These are phyloP conservation scores for Ophraella communa DNA, from an alignment of 2,888 invertebrate species.

Conservation along the genomic window DNA sequence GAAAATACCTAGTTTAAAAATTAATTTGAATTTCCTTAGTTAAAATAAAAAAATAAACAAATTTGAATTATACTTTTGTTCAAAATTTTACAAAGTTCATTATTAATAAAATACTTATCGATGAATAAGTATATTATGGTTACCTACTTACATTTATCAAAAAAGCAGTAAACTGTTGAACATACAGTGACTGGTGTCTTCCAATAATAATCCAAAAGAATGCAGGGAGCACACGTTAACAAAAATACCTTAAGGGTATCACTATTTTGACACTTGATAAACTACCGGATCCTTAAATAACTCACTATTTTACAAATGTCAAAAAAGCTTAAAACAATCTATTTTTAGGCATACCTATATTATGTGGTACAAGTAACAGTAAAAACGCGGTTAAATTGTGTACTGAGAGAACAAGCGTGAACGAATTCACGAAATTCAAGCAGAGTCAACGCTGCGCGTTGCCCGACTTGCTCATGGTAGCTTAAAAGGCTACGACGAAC, in stretches of 20 bases:
- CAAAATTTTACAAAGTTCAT: too few species aligned
- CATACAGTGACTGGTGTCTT: not conserved
- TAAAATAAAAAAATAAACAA: too few species aligned
- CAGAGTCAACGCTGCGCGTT: slow-evolving; percentile 5
- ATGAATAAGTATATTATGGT: not conserved
- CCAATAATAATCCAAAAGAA: slow-evolving; percentile 3
- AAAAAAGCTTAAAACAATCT: slow-evolving; percentile 13
- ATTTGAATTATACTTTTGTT: too few species aligned
- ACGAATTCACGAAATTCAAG: slow-evolving; percentile 3
- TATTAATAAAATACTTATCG: too few species aligned
- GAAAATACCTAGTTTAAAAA: too few species aligned
- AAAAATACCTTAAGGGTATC: not conserved
- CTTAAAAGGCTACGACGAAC: not conserved
- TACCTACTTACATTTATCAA: not conserved
- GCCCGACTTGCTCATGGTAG: not conserved
- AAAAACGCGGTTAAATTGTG: slow-evolving; percentile 26
- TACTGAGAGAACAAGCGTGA: slow-evolving; percentile 25
- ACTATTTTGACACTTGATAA: slow-evolving; percentile 15
- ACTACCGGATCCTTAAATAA: slow-evolving; percentile 17
- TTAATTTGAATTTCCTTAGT: too few species aligned
- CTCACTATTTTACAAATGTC: slow-evolving; percentile 5
- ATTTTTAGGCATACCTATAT: slow-evolving; percentile 25
- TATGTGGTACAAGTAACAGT: slow-evolving; percentile 19
- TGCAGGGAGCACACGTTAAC: not conserved
- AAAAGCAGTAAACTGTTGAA: not conserved